Evolutionary conservation across 2,797 vertebrate genomes (phyloP), one percentile per base, ranked within the genome.

Genomic region (Ctenosaura bakeri): DNA sequence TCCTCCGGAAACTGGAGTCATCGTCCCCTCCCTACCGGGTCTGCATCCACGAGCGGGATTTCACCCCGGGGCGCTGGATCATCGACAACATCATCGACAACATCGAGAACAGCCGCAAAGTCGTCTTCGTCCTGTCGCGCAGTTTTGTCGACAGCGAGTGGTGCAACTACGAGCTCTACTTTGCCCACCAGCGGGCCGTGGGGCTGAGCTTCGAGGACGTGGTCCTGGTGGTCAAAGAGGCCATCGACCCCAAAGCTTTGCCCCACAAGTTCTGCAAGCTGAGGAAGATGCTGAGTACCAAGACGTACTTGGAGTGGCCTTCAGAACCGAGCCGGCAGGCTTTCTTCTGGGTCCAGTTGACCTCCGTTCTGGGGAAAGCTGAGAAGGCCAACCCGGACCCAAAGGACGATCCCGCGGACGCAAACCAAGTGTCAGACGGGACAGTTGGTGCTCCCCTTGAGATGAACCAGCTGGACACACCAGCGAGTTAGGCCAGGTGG

Each of bases 81-180:
- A 98, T 98, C 2, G 98, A 98, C 87, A 98, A 98, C 96, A 98
- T 98, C 88, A 98, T 98, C n/a, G 98, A 98, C 35, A 98, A 98
- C 95, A 98, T 98, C 1, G 98, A 98, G 95, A 97, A 83, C 93
- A 98, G 98, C 91, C 95, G 91, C 13, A 98, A 98, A 97, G 97
- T 98, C 5, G 97, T 98, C 88, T 98, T 98, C 12, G 92, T 98
- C 77, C 96, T 98, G 73, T 98, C 98, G 0, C 96, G 84, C 26
- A 96, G 98, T 94, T 98, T 98, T 7, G 97, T 98, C 0, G 98
- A 98, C 97, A 98, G 98, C 3, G 98, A 98, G 82, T 98, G 98
- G 98, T 98, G 98, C 95, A 98, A 98, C 96, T 98, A 98, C 0
- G 98, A 98, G 95, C 97, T 98, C 50, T 98, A 98, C 96, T 98